Conservation (phyloP, 2,888 invertebrate species). For the Tiliacea citrago region DNA sequence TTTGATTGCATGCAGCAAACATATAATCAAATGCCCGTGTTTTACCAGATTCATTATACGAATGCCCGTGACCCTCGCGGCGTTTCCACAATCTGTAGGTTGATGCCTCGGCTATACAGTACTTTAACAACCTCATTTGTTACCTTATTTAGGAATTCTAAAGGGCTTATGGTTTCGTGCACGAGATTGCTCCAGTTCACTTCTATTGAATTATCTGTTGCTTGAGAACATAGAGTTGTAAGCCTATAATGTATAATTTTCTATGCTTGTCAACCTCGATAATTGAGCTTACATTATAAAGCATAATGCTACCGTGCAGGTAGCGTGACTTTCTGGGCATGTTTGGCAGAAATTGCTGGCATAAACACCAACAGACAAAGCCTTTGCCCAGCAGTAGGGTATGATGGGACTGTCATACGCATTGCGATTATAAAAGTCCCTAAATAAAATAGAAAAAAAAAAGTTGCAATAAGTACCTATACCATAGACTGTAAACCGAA, state of each 20-base stretch:
- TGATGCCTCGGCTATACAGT: constrained; percentile 25
- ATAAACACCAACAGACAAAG: neutral
- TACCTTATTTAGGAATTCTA: constrained; percentile 9
- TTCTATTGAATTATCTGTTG: neutral
- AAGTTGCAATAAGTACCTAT: too few species aligned
- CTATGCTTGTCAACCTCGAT: neutral
- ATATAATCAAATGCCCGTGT: constrained; percentile 31
- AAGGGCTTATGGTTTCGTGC: constrained; percentile 27
- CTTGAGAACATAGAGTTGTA: neutral
- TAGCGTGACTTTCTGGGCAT: neutral
- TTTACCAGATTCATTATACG: constrained; percentile 34
- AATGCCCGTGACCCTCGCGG: constrained; percentile 22
- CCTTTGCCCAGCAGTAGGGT: neutral
- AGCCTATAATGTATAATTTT: neutral
- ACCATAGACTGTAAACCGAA: neutral
- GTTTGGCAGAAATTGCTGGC: neutral
- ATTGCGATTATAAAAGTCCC: too few species aligned
- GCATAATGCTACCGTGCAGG: neutral
- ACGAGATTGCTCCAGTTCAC: neutral
- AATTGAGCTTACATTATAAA: neutral
- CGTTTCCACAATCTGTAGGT: constrained; percentile 34
- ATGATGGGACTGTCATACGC: too few species aligned
- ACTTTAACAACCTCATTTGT: constrained; percentile 20
- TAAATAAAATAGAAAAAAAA: too few species aligned
- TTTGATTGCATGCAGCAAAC: constrained; percentile 31